These are phyloP conservation scores for Frankliniella intonsa DNA, from an alignment of 2,888 invertebrate genomes.

Conservation along the genomic window DNA sequence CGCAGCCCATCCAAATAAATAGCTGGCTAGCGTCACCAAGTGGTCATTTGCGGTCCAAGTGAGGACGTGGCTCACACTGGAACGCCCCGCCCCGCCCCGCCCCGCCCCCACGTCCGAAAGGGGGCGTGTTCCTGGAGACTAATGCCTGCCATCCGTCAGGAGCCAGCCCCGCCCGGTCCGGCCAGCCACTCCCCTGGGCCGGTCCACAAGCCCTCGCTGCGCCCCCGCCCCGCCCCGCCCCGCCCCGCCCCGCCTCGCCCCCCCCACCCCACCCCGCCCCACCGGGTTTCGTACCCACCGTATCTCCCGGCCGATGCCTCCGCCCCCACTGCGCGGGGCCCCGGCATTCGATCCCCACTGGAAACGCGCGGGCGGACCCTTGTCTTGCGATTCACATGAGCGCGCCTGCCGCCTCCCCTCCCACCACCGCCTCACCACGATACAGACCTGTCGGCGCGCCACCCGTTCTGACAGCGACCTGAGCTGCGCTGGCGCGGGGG, in stretches of 20 bases:
- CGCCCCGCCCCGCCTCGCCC: background rate
- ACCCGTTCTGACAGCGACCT: background rate
- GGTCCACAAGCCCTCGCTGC: background rate
- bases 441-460: background rate
- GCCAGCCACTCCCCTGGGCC: background rate
- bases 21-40: background rate
- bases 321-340: background rate
- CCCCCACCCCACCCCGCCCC: background rate
- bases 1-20: constrained; percentile 2
- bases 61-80: background rate
- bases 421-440: background rate
- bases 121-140: constrained; percentile 23
- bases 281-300: background rate
- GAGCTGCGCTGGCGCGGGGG: background rate
- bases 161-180: background rate
- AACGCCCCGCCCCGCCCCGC: background rate
- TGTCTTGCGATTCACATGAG: background rate
- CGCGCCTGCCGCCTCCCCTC: background rate
- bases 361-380: background rate
- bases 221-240: background rate
- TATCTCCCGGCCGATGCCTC: background rate
- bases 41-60: constrained; percentile 21
- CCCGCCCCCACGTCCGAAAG: background rate
- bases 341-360: constrained; percentile 8
- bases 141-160: constrained; percentile 16